Conservation (phyloP, 2,888 invertebrate species). For the Deilephila elpenor region DNA sequence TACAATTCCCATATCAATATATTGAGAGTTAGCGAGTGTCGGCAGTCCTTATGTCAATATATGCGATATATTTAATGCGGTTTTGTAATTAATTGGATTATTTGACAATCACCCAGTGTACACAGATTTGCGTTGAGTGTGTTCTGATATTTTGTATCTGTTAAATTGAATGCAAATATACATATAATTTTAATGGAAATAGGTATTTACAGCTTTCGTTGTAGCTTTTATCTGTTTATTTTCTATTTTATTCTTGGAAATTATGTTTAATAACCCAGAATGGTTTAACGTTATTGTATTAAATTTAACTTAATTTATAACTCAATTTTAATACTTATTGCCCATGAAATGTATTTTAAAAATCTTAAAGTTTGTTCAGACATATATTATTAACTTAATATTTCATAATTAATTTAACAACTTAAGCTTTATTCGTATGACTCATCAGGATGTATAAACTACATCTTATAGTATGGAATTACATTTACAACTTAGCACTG, state of each 20-base stretch:
- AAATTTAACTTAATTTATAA: no score
- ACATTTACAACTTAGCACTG: not conserved
- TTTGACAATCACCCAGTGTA: constrained; percentile 32
- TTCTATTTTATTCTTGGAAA: not conserved
- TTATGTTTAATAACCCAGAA: no score
- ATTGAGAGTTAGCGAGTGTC: not conserved
- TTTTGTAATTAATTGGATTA: constrained; percentile 38
- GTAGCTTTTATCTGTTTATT: not conserved
- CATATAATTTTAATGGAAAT: not conserved
- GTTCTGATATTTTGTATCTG: not conserved
- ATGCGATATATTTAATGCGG: constrained; percentile 9
- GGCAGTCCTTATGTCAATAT: not conserved
- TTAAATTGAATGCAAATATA: constrained; percentile 1
- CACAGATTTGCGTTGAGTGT: not conserved
- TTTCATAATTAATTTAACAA: no score
- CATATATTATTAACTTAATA: no score
- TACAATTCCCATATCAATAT: not conserved
- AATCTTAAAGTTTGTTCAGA: no score
- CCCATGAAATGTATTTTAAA: no score
- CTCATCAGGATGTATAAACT: no score
- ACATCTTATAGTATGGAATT: not conserved
- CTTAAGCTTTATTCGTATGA: no score
- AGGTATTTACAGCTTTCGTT: not conserved
- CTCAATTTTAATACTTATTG: no score
- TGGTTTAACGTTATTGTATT: no score